phyloP scores from a whole-genome alignment of 37 sponge, comb jelly and placozoan species.

The Ianthella basta region DNA sequence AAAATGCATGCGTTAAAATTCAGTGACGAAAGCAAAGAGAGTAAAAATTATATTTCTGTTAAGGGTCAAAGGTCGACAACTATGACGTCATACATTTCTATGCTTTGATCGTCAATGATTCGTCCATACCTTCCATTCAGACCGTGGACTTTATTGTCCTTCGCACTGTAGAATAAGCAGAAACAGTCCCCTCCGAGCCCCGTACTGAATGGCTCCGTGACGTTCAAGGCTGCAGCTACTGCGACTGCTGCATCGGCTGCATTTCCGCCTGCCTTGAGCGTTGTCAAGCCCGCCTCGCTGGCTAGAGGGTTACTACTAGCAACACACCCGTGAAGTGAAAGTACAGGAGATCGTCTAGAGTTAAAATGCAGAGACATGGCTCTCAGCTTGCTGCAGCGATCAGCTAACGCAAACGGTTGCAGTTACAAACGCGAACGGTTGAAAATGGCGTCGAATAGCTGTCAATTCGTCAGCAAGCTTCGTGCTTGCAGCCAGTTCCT shows the following conservation, averaged over 20 bases:
- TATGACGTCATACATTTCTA: not conserved
- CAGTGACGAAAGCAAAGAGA: too few relatives aligned
- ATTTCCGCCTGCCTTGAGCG: slow-evolving; percentile 75
- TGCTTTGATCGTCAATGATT: not conserved
- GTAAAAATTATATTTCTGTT: too few relatives aligned
- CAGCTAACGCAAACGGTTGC: too few relatives aligned
- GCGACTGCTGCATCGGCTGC: slow-evolving; percentile 91
- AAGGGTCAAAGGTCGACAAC: not conserved
- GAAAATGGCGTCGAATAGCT: too few relatives aligned
- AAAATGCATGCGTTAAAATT: not conserved
- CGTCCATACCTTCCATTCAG: slow-evolving; percentile 74
- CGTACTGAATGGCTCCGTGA: slow-evolving; percentile 84
- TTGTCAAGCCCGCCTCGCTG: slow-evolving; percentile 56
- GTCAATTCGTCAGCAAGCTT: too few relatives aligned
- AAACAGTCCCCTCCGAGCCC: slow-evolving; percentile 91
- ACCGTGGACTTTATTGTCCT: slow-evolving; percentile 58
- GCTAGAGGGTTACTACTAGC: slow-evolving; percentile 81
- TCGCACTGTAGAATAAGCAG: slow-evolving; percentile 81
- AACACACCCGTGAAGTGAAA: slow-evolving; percentile 73
- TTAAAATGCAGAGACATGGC: slow-evolving; percentile 23
- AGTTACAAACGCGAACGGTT: too few relatives aligned
- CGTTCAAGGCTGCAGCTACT: slow-evolving; percentile 87
- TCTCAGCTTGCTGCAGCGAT: too few relatives aligned
- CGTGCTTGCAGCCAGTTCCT: too few relatives aligned
- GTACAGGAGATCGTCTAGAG: slow-evolving; percentile 68